Base-by-base conservation (phyloP, 2,888 invertebrate species). In the Calliphora vomitoria region DNA sequence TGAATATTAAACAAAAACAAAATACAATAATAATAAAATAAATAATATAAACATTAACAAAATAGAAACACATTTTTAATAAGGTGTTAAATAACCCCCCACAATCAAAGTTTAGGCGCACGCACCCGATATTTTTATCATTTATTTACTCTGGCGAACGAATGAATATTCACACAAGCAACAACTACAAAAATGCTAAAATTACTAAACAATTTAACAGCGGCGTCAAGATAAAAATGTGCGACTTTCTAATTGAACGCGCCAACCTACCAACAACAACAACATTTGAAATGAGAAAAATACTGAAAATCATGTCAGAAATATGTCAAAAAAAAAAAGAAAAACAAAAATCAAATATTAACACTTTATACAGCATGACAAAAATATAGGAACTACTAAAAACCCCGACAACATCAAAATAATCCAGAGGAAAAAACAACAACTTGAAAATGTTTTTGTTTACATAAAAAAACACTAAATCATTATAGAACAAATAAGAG, bases 51-150 rank as follows among this genome's bases (percentile, higher is more conserved):
- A 15, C 25, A 44, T 6, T n/a, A 69, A 31, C 6, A 62, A 62
- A 13, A 60, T 25, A 25, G 0, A 60, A 74, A 72, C 38, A 72
- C 38, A 74, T 68, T 50, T 47, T 38, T 62, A 76, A 71, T 71
- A 74, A 76, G 41, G 68, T 71, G 83, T 83, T 83, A 83, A 78
- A 78, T 83, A 83, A 62, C 31, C 71, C 44, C 44, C 69, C 31
- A 41, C 62, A 62, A 71, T 71, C 69, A 69, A 69, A 76, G 25
- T 68, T 18, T 69, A 50, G 60, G 58, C 58, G 60, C 69, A 75
- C 75, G 60, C 75, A 47, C 10, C 41, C 41, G 64, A 38, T 64
- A 64, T 18, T 64, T 64, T 64, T 64, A 60, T 41, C 66, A 66
- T 66, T 66, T 66, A 41, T 66, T 66, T 18, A 18, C 41, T 64